A percentile compares a stretch with the other conserved stretches of the same genome.
phyloP scores from a whole-genome alignment of 2,113 vertebrate species.

The Cyphomyrus plagiostoma region DNA sequence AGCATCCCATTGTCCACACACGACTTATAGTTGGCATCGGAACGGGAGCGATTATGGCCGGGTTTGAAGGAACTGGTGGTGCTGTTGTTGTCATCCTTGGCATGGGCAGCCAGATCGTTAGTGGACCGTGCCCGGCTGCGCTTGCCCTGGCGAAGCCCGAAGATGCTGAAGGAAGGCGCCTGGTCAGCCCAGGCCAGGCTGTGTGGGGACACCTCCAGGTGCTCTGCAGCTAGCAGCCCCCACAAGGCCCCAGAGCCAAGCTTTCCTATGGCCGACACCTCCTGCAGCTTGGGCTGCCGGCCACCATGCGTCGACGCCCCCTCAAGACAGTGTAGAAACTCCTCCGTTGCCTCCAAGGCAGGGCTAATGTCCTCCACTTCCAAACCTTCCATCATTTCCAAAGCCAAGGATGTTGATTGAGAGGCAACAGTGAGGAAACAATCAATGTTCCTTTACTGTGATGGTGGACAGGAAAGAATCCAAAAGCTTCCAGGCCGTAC shows the following conservation, averaged over 20 bases:
- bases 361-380: slow-evolving; percentile 94
- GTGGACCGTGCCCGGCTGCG: slow-evolving; percentile 82
- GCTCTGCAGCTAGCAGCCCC: slow-evolving; percentile 75
- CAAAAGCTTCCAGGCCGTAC: slow-evolving; percentile 22
- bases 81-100: slow-evolving; percentile 61
- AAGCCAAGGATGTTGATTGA: slow-evolving; percentile 15
- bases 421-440: neutral
- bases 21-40: slow-evolving; percentile 65
- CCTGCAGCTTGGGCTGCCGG: slow-evolving; percentile 57
- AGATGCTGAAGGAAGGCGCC: slow-evolving; percentile 63
- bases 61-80: slow-evolving; percentile 70
- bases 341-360: slow-evolving; percentile 91
- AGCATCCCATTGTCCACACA: slow-evolving; percentile 62
- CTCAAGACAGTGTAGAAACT: slow-evolving; percentile 81
- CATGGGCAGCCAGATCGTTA: slow-evolving; percentile 77
- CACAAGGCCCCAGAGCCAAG: slow-evolving; percentile 68
- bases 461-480: slow-evolving; percentile 7
- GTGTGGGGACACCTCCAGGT: slow-evolving; percentile 61
- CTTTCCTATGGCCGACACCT: slow-evolving; percentile 66
- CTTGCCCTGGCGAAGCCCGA: slow-evolving; percentile 73
- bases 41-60: slow-evolving; percentile 82
- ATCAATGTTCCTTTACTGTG: neutral
- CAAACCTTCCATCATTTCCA: slow-evolving; percentile 76
- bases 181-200: slow-evolving; percentile 74
- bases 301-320: slow-evolving; percentile 63